A percentile compares a stretch with the other conserved stretches of the same genome.
Conservation (phyloP, 1,140 invertebrate genomes). For the Tetranychus cinnabarinus region DNA sequence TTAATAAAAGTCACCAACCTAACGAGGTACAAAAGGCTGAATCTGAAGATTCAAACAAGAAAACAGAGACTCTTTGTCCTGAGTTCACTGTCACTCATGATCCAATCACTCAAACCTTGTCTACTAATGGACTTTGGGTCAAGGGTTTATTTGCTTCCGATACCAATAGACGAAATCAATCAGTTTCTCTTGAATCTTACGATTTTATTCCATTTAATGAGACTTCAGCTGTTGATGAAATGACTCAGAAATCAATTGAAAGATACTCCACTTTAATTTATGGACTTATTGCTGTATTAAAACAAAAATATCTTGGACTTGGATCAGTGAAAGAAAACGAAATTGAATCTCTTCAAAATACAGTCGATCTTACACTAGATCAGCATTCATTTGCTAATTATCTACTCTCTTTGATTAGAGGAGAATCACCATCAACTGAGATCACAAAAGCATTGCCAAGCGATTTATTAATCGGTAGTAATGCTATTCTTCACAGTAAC, state of each 20-base stretch:
- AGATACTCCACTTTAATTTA: background rate
- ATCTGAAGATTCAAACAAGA: background rate
- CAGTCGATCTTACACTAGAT: background rate
- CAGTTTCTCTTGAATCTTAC: background rate
- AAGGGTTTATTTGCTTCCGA: background rate
- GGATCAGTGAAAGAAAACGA: background rate
- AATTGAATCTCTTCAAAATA: background rate
- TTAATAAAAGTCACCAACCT: background rate
- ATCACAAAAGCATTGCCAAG: background rate
- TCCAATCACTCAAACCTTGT: background rate
- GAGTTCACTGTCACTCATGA: background rate
- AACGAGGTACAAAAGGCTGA: background rate
- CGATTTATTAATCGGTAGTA: background rate
- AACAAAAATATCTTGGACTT: background rate
- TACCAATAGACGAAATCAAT: background rate
- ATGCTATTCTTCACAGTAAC: background rate
- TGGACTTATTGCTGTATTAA: background rate
- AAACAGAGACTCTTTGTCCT: background rate
- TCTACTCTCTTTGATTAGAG: background rate
- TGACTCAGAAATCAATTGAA: background rate
- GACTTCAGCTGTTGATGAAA: background rate
- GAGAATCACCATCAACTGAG: background rate
- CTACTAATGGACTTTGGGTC: background rate
- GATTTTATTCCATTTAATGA: background rate
- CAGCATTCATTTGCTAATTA: background rate